Percentiles rank a stretch among this genome's conserved stretches.
Evolutionary conservation across 2,888 invertebrate species (phyloP).

Genomic region (Himalopsyche tibetana): DNA sequence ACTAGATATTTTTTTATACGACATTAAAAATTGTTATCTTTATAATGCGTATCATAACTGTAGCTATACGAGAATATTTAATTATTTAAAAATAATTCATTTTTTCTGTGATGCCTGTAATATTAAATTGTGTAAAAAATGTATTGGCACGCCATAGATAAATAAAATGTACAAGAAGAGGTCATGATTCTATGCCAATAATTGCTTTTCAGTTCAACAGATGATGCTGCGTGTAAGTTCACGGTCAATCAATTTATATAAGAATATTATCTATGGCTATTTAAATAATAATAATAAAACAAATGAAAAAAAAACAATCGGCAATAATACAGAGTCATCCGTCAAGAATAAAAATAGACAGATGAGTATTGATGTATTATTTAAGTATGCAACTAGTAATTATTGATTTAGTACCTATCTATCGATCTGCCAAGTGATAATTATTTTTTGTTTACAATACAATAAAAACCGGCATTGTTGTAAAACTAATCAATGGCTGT

Average conservation of each 20-base stretch:
- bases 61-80: too few species aligned
- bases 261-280: not conserved
- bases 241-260: conserved; percentile 4
- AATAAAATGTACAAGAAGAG: not conserved
- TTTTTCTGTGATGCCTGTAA: too few species aligned
- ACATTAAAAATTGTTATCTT: too few species aligned
- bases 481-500: conserved; percentile 17
- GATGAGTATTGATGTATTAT: too few species aligned
- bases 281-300: not conserved
- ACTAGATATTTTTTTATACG: too few species aligned
- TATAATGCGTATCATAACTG: too few species aligned
- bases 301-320: not conserved
- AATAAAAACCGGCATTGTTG: not conserved
- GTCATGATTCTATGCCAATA: conserved; percentile 10
- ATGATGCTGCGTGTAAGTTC: not conserved
- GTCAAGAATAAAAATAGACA: too few species aligned
- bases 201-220: conserved; percentile 6
- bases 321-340: not conserved
- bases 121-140: not conserved
- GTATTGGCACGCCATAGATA: not conserved
- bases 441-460: not conserved
- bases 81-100: too few species aligned
- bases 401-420: too few species aligned
- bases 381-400: too few species aligned
- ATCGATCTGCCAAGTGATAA: not conserved